These are phyloP conservation scores for Heterohyrax brucei DNA, from an alignment of 2,797 vertebrate species.

Conservation along the genomic window DNA sequence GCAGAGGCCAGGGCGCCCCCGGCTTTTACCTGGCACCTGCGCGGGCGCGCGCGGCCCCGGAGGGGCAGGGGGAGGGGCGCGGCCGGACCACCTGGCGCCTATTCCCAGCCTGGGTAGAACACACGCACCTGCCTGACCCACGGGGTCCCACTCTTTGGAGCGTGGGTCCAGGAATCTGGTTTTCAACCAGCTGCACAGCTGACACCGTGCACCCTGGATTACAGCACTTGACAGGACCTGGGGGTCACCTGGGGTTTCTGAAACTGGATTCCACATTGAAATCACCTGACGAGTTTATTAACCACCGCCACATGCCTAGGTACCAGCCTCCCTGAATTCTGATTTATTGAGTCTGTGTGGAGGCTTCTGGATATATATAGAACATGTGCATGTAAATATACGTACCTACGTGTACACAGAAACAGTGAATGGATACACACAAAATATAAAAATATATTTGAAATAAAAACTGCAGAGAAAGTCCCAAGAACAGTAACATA, in stretches of 20 bases:
- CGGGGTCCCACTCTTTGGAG: rapidly evolving
- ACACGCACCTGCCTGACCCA: no score
- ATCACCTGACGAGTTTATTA: neutral
- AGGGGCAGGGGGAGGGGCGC: neutral
- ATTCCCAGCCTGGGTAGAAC: neutral
- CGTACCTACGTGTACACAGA: neutral
- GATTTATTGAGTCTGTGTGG: neutral
- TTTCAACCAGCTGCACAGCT: neutral
- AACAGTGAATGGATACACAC: neutral
- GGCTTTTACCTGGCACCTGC: neutral
- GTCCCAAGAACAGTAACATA: neutral
- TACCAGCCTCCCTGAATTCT: neutral
- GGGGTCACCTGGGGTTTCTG: neutral
- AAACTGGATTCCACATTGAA: neutral
- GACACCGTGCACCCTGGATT: rapidly evolving
- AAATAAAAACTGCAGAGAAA: slow-evolving; percentile 31
- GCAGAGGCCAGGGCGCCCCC: rapidly evolving
- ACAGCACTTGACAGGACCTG: neutral
- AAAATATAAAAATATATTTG: neutral
- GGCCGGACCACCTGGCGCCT: slow-evolving; percentile 22
- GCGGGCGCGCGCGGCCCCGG: slow-evolving; percentile 6
- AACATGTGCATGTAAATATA: neutral
- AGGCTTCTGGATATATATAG: neutral
- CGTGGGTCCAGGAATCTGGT: no score
- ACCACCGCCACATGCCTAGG: neutral